Conservation (phyloP, 2,113 vertebrate species). For the Montifringilla adamsi region DNA sequence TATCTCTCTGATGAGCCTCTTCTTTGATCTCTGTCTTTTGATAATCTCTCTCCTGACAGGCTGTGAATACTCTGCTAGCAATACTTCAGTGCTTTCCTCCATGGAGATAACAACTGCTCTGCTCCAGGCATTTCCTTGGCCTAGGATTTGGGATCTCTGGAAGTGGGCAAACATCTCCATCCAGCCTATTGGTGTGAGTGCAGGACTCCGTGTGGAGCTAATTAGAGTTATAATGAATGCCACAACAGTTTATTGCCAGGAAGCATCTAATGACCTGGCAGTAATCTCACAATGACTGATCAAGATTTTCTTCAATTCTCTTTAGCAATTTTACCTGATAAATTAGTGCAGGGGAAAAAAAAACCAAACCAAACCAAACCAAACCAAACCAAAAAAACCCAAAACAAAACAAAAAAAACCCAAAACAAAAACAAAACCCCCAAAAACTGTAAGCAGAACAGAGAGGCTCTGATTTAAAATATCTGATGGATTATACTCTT, state of each 20-base stretch:
- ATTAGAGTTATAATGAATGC: neutral
- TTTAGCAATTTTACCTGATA: neutral
- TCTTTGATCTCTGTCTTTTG: neutral
- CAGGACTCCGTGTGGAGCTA: neutral
- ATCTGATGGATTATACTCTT: fast-evolving
- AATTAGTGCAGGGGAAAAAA: neutral
- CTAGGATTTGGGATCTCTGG: neutral
- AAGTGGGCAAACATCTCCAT: neutral
- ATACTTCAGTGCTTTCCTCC: neutral
- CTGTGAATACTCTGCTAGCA: neutral
- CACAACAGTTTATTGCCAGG: neutral
- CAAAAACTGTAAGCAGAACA: neutral
- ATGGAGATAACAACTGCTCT: neutral
- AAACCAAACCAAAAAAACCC: too few species aligned
- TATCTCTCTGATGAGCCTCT: neutral
- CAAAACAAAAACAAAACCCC: too few species aligned
- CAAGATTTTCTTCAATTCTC: neutral
- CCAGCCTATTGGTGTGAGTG: neutral
- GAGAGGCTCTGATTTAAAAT: neutral
- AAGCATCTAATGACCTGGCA: neutral
- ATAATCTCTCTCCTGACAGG: neutral
- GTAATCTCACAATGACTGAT: neutral
- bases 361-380: neutral
- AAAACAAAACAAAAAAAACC: too few species aligned
- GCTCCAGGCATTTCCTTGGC: neutral